These are phyloP conservation scores for Clarias platycephalus DNA, from an alignment of 2,797 vertebrate genomes.

Conservation along the genomic window DNA sequence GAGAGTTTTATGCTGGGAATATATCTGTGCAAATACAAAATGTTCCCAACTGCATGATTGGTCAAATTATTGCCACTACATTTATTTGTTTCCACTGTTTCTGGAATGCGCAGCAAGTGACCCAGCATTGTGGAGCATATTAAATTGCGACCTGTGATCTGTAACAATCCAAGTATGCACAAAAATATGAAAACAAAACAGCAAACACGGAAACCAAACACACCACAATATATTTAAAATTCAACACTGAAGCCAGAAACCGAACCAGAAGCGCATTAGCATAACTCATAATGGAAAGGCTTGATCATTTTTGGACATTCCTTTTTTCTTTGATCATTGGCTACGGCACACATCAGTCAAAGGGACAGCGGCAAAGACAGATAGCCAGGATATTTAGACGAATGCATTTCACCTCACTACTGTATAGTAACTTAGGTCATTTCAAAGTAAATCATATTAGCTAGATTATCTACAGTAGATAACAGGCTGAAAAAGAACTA, in stretches of 20 bases:
- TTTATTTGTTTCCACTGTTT: neutral
- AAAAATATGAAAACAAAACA: neutral
- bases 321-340: neutral
- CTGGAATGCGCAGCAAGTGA: neutral
- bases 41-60: neutral
- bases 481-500: neutral
- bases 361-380: no score
- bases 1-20: neutral
- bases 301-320: neutral
- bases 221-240: neutral
- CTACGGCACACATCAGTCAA: neutral
- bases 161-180: neutral
- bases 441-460: neutral
- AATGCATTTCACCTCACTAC: neutral
- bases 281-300: neutral
- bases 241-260: neutral
- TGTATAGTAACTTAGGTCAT: neutral
- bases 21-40: neutral
- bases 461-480: neutral
- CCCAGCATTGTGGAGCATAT: neutral
- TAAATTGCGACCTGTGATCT: neutral
- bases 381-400: neutral
- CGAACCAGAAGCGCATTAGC: neutral
- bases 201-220: neutral
- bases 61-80: neutral